Percentiles rank a stretch among this genome's conserved stretches.
phyloP scores from a whole-genome alignment of 1,140 invertebrate genomes.

The Drosophila truncata region DNA sequence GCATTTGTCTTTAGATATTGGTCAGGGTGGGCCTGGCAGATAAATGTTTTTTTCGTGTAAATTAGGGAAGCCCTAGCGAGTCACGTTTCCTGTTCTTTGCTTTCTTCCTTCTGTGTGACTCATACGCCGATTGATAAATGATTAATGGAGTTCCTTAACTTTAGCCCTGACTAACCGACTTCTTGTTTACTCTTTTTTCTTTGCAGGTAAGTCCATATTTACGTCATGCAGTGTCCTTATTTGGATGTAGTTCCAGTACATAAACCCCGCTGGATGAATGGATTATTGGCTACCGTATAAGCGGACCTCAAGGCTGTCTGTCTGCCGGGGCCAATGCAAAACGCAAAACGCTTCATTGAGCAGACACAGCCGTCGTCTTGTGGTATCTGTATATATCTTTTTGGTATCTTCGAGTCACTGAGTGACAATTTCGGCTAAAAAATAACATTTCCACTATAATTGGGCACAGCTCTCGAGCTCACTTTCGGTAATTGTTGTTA shows the following conservation, averaged over 20 bases:
- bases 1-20: slow-evolving; percentile 42
- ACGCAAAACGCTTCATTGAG: slow-evolving; percentile 43
- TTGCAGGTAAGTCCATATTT: slow-evolving; percentile 54
- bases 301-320: slow-evolving; percentile 46
- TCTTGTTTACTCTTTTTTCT: slow-evolving; percentile 12
- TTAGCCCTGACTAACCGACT: slow-evolving; percentile 18
- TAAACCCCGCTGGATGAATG: slow-evolving; percentile 24
- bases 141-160: slow-evolving; percentile 31
- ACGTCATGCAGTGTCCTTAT: slow-evolving; percentile 30
- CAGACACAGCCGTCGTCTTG: slow-evolving; percentile 4
- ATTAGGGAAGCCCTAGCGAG: slow-evolving; percentile 60
- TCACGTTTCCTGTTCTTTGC: slow-evolving; percentile 39
- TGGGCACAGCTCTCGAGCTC: slow-evolving; percentile 41
- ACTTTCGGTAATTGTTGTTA: slow-evolving; percentile 61
- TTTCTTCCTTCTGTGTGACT: slow-evolving; percentile 35
- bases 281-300: slow-evolving; percentile 17
- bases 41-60: slow-evolving; percentile 52
- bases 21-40: slow-evolving; percentile 32
- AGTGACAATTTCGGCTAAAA: slow-evolving; percentile 51
- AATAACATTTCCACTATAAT: slow-evolving; percentile 44
- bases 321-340: slow-evolving; percentile 37
- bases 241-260: slow-evolving; percentile 49
- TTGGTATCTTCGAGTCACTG: slow-evolving; percentile 28
- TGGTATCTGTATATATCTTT: slow-evolving; percentile 4
- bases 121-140: slow-evolving; percentile 38